Base-by-base conservation (phyloP, 1,140 invertebrate genomes). In the Papilio polytes region DNA sequence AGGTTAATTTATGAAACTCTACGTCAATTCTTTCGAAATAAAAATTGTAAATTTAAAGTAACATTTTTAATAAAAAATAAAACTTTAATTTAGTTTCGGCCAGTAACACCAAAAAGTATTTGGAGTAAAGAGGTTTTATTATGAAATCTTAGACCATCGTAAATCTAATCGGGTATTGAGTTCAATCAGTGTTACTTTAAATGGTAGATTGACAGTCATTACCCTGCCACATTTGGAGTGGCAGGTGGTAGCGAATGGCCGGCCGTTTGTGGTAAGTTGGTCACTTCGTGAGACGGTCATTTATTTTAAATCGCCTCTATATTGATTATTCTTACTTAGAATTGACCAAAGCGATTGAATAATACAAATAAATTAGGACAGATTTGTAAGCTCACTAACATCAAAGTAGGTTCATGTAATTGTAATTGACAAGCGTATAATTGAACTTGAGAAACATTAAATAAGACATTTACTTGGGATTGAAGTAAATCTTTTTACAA, bases 141-240 rank as follows among this genome's bases (percentile, higher is more conserved):
- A 22, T 46, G 46, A n/a, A n/a, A n/a, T 22, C 22, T 36, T 46
- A 46, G n/a, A 20, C 36, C 4, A 41, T 74, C 36, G 72, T 74
- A 46, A 76, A 76, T 48, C 74, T 48, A 76, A 76, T 26, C 74
- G 3, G 44, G 74, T 76, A 31, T 76, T 76, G 46, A 76, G 74
- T 76, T 76, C 74, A 76, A 76, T 76, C 74, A 76, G 12, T 76
- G 41, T 48, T 31, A 26, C 74, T 76, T 26, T 48, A 76, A 53
- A 76, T 76, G 74, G 74, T 76, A 1, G 41, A 48, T 20, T 51
- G 44, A 48, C 74, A 76, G 74, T 76, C 74, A 76, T 51, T 76
- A 74, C 36, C 36, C 74, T 76, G 44, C 74, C 46, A 46, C 74
- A 76, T 76, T 76, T 76, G 74, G 74, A 48, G 44, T 76, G 74